Base-by-base conservation (phyloP, 2,888 invertebrate species). In the Gnatocerus cornutus region DNA sequence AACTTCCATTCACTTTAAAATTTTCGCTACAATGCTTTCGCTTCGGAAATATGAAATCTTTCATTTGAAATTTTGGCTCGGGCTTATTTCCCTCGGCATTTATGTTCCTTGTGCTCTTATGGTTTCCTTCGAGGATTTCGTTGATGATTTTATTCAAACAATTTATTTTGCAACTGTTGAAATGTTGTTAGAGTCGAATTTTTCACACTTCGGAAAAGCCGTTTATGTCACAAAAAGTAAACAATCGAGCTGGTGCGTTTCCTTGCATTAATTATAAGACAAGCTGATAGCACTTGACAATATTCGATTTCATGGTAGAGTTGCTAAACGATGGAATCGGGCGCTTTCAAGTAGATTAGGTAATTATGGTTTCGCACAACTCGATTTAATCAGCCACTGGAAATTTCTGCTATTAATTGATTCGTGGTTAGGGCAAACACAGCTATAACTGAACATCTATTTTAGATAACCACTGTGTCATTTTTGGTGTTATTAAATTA, bases 291-390 rank as follows among this genome's bases (percentile, higher is more conserved):
- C 66, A 58, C 43, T 67, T 48, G 50, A 67, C 50, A 67, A 50
- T 58, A 39, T 58, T 39, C 43, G 53, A 59, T 67, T 67, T 50
- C 39, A 67, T 50, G 58, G 52, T 59, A 48, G 41, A 59, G 45
- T 41, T 48, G 41, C 59, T 67, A 39, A 33, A 67, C 59, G 58
- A 67, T 66, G 66, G 58, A 67, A 67, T 67, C 66, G 66, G 58
- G 58, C 59, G 58, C 48, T 58, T 48, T 67, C 58, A 52, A 67
- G 50, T 48, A 52, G 59, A 58, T 67, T 59, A 59, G 52, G 56
- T 65, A 65, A 65, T 65, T 65, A 65, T 56, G 56, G 65, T 56
- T 56, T 48, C 53, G 56, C 65, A 65, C 56, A 65, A 67, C 66
- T 52, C 52, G 58, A 67, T 59, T 43, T 43, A 52, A 59, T 63